Evolutionary conservation across 2,797 vertebrate species (phyloP), one percentile per base, ranked within the genome.

Genomic region (Apogon talboti): DNA sequence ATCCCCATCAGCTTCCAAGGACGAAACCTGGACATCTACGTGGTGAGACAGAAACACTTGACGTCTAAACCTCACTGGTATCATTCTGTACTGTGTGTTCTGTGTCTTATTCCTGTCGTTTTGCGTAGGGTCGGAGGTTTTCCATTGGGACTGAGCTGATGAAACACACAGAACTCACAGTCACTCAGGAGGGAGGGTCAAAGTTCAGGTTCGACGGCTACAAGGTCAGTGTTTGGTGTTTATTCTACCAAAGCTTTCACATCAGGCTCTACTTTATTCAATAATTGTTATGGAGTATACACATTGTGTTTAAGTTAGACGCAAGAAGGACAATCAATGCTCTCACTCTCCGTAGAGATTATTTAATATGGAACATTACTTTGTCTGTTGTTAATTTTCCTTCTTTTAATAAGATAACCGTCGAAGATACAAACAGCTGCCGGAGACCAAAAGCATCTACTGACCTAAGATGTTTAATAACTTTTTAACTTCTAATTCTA

Each of bases 81-180:
- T n/a, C 19, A 47, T 43, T 10, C 11, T 10, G 19, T 9, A 0
- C 18, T 8, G 7, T 7, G 16, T 46, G 6, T 12, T 5, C 28
- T 46, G 51, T 19, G 4, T 16, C 15, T n/a, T n/a, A 3, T 38
- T 12, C 9, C 5, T 12, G 6, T 43, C 0, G 11, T 7, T 58
- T 2, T 24, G 4, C 65, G 0, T 79, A 94, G 94, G 81, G 21
- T 2, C 80, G 8, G 15, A 78, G 1, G 7, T 94, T 94, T 7
- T 66, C 80, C 71, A 91, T 94, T 14, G 91, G 93, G 44, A 93
- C 93, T 0, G 85, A 93, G 71, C 86, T 94, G 58, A 94, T 94
- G 93, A 91, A 85, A 67, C 28, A 63, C 18, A 35, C 52, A 0
- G 92, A 92, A 38, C 72, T 82, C 18, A 59, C 67, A 4, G 85